Evolutionary conservation across 2,888 invertebrate species (phyloP), one percentile per base, ranked within the genome.

Genomic region (Pilophorus perplexus): DNA sequence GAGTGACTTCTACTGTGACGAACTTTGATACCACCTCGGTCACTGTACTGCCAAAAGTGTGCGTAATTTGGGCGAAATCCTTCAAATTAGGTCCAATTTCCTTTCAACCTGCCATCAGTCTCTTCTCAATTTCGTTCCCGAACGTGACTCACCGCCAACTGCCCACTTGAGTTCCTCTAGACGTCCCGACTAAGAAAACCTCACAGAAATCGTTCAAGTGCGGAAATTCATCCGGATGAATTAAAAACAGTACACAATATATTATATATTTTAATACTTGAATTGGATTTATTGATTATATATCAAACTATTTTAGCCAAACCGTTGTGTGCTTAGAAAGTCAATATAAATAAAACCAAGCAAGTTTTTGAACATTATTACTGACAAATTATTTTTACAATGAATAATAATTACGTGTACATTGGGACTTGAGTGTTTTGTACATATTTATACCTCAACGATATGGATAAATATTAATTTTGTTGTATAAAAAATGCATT

Each of bases 341-440:
- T 68, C 62, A 60, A 54, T 42, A 66, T 66, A 44, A 50, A 65
- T 25, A 55, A 60, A 62, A 44, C 64, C 42, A 38, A 60, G 62
- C 62, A 65, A 59, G 66, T 66, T 44, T 68, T 66, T 66, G 44
- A 64, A 66, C 68, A 62, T 68, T 62, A 68, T 62, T 68, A 62
- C 66, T 55, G 60, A 64, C 66, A 68, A 68, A 68, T 66, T 68
- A 68, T 68, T 68, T 68, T 68, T 68, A 66, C 68, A 68, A 64
- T 59, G 50, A 66, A 57, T 66, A 52, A 67, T 60, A 64, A n/a
- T 64, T 46, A 59, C 25, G 62, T 68, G 68, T 68, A 68, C 68
- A 68, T 68, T 68, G 46, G 25, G 23, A 60, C 46, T 28, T 55
- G 46, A 55, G 55, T 66, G 66, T 66, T 66, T 68, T 68, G 68